These are phyloP conservation scores for Bombus turneri DNA, from an alignment of 1,140 invertebrate genomes.

Conservation along the genomic window DNA sequence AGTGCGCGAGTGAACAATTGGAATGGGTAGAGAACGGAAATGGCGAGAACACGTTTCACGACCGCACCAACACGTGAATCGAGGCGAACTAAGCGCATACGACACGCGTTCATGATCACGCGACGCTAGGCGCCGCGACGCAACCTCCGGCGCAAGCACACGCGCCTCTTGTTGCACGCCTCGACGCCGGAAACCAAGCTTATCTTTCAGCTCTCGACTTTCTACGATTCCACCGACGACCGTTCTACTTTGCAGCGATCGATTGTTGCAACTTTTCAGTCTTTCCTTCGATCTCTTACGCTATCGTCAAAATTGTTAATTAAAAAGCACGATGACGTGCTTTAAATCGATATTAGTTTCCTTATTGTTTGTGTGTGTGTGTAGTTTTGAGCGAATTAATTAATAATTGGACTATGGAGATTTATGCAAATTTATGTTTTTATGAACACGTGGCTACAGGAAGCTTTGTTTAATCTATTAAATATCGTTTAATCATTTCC, in stretches of 20 bases:
- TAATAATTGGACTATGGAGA: too few species aligned
- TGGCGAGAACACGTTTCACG: conserved; percentile 3
- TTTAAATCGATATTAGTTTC: too few species aligned
- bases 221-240: background rate
- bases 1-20: background rate
- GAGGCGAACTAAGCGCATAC: conserved; percentile 43
- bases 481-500: too few species aligned
- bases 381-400: too few species aligned
- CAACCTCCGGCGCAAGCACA: conserved; percentile 26
- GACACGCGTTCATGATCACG: conserved; percentile 37
- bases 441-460: too few species aligned
- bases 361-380: too few species aligned
- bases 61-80: conserved; percentile 46
- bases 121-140: conserved; percentile 29
- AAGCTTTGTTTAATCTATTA: too few species aligned
- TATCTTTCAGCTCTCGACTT: background rate
- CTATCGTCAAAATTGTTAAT: too few species aligned
- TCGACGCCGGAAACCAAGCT: conserved; percentile 1
- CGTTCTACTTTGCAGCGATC: background rate
- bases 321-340: too few species aligned
- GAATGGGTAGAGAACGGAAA: too few species aligned
- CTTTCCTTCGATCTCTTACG: background rate
- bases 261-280: background rate
- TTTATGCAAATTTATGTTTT: too few species aligned
- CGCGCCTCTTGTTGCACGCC: conserved; percentile 40